Percentiles rank a stretch among this genome's conserved stretches.
Conservation (phyloP, 2,113 vertebrate genomes). For the Syngnathus scovelli region DNA sequence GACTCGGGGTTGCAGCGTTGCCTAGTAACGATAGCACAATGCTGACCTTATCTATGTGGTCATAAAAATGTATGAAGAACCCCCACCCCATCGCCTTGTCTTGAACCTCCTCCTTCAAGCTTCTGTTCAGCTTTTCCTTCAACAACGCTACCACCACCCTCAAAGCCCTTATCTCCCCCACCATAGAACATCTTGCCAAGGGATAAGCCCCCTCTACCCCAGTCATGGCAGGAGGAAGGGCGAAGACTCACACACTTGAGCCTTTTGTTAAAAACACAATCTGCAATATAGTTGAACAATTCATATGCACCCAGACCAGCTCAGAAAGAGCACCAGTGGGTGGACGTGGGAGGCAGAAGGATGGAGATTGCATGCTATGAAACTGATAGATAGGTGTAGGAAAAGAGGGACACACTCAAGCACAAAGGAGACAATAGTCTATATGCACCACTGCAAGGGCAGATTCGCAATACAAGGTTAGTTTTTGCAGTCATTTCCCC, state of each 20-base stretch:
- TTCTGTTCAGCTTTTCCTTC: slow-evolving; percentile 40
- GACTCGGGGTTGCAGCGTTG: slow-evolving; percentile 75
- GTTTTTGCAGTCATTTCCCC: background rate
- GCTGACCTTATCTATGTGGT: slow-evolving; percentile 81
- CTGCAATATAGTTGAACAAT: slow-evolving; percentile 17
- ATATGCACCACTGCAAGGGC: slow-evolving; percentile 8
- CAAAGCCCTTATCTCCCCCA: slow-evolving; percentile 40
- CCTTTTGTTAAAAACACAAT: slow-evolving; percentile 34
- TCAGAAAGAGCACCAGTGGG: slow-evolving; percentile 53
- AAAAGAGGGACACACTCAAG: slow-evolving; percentile 59
- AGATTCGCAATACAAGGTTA: background rate
- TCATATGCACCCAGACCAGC: slow-evolving; percentile 32
- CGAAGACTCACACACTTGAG: slow-evolving; percentile 33
- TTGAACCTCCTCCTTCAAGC: slow-evolving; percentile 31
- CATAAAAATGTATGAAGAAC: slow-evolving; percentile 81
- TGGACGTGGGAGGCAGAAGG: slow-evolving; percentile 59
- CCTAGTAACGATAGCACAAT: slow-evolving; percentile 78
- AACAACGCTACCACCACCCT: slow-evolving; percentile 43
- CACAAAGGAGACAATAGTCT: slow-evolving; percentile 20
- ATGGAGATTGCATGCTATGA: slow-evolving; percentile 67
- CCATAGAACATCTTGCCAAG: slow-evolving; percentile 52
- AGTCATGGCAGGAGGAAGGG: slow-evolving; percentile 39
- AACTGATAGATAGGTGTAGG: slow-evolving; percentile 64
- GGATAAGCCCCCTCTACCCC: slow-evolving; percentile 58
- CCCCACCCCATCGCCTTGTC: slow-evolving; percentile 29